Base-by-base conservation (phyloP, 2,113 vertebrate species). In the Rattus rattus region DNA sequence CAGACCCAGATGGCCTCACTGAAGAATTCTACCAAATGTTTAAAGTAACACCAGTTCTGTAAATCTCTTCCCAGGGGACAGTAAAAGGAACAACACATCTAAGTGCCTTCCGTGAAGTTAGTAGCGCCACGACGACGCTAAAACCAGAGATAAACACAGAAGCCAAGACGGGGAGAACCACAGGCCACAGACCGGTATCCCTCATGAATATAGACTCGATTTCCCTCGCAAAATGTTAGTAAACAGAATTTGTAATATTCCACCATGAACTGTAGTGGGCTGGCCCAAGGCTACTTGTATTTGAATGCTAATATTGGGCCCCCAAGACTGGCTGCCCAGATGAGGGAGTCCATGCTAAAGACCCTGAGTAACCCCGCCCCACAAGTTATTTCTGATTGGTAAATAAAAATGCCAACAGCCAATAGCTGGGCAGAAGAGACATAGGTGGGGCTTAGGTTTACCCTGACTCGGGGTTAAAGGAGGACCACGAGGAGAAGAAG, bases 21-120 rank as follows among this genome's bases (percentile, higher is more conserved):
- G 49, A 76, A 92, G 79, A 91, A 93, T 80, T 96, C 89, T 88
- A 88, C 75, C 85, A 92, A 94, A 96, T 12, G 12, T 92, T 84
- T 52, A 95, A 95, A 92, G 75, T 92, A 84, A 92, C 63, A 90
- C n/a, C 33, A 94, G 88, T 54, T 87, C 69, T 84, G 54, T 5
- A 56, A 94, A 39, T 86, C 63, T 92, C 88, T 80, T 96, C 85
- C 56, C 70, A 75, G 49, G 88, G 93, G 90, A 84, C 4, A 92
- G 56, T 75, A 88, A 88, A 96, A 9, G 36, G 77, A 6, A 3
- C 88, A 95, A 84, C 13, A 80, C 7, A 72, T 80, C 26, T 90
- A 49, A 84, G 87, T 61, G 96, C 81, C 30, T 79, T 87, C 83
- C 83, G 30, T 77, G 19, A 96, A 95, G 49, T 14, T 80, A 69